phyloP scores from a whole-genome alignment of 2,113 vertebrate genomes.

The Cariama cristata region DNA sequence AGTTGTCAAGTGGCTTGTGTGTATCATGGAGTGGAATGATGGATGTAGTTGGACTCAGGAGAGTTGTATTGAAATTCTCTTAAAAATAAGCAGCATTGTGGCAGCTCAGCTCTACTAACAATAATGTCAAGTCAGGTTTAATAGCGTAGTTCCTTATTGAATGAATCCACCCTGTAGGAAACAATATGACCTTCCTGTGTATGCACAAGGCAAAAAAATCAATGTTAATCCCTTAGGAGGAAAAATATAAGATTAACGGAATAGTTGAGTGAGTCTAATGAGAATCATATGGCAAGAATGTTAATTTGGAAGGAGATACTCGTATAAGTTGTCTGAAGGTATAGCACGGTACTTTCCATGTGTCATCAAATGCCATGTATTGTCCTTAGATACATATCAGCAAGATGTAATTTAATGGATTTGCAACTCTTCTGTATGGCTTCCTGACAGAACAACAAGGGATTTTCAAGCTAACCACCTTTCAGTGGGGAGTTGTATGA shows the following conservation, averaged over 20 bases:
- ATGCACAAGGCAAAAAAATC: conserved; percentile 5
- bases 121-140: conserved; percentile 4
- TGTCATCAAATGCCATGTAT: not conserved
- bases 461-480: conserved; percentile 43
- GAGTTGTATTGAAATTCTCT: not conserved
- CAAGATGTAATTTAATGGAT: conserved; percentile 16
- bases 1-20: not conserved
- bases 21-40: not conserved
- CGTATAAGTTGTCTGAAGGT: not conserved
- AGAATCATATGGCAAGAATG: conserved; percentile 53
- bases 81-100: not conserved
- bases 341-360: not conserved
- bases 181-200: conserved; percentile 36
- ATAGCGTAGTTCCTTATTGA: conserved; percentile 37
- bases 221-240: conserved; percentile 21
- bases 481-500: conserved; percentile 17
- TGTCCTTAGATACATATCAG: not conserved
- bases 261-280: conserved; percentile 40
- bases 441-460: conserved; percentile 7
- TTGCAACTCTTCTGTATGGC: not conserved
- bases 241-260: conserved; percentile 30
- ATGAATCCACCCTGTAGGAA: conserved; percentile 49
- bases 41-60: not conserved
- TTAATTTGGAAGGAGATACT: conserved; percentile 29
- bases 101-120: conserved; percentile 13